Percentiles rank a stretch among this genome's conserved stretches.
Conservation (phyloP, 1,140 invertebrate species). For the Ceratina japonica region DNA sequence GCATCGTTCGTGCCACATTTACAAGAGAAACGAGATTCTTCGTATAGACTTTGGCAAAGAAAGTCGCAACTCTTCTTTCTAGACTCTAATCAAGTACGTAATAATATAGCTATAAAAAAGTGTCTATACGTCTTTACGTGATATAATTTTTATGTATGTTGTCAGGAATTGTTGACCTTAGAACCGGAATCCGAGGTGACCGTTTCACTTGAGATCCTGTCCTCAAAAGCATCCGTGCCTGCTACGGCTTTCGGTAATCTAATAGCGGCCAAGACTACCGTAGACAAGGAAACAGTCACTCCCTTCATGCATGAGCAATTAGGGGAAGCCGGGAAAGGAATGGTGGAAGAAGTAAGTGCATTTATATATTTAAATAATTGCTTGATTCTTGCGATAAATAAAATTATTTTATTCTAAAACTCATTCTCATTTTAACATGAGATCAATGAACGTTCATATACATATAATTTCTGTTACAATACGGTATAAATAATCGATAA, state of each 20-base stretch:
- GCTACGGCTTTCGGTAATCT: slow-evolving; percentile 71
- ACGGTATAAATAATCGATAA: slow-evolving; percentile 22
- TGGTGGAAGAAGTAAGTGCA: slow-evolving; percentile 72
- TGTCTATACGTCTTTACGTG: neutral
- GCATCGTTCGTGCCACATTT: slow-evolving; percentile 80
- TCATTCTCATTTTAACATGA: slow-evolving; percentile 31
- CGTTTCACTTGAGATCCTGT: slow-evolving; percentile 69
- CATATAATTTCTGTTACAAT: neutral
- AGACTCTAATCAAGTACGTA: slow-evolving; percentile 79
- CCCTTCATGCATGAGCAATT: slow-evolving; percentile 70
- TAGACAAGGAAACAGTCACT: slow-evolving; percentile 59
- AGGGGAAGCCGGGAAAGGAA: slow-evolving; percentile 64
- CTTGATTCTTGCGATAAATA: slow-evolving; percentile 13
- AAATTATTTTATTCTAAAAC: slow-evolving; percentile 39
- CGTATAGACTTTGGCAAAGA: slow-evolving; percentile 80
- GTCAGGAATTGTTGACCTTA: slow-evolving; percentile 77
- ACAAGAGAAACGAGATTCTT: slow-evolving; percentile 74
- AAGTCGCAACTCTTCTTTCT: slow-evolving; percentile 82
- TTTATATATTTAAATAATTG: slow-evolving; percentile 45
- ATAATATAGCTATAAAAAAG: neutral
- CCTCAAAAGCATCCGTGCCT: slow-evolving; percentile 59
- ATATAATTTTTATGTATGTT: slow-evolving; percentile 38
- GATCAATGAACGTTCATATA: slow-evolving; percentile 7
- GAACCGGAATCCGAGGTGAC: slow-evolving; percentile 74
- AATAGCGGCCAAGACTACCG: slow-evolving; percentile 67